Base-by-base conservation (phyloP, 2,888 invertebrate species). In the Eristalinus sepulchralis region DNA sequence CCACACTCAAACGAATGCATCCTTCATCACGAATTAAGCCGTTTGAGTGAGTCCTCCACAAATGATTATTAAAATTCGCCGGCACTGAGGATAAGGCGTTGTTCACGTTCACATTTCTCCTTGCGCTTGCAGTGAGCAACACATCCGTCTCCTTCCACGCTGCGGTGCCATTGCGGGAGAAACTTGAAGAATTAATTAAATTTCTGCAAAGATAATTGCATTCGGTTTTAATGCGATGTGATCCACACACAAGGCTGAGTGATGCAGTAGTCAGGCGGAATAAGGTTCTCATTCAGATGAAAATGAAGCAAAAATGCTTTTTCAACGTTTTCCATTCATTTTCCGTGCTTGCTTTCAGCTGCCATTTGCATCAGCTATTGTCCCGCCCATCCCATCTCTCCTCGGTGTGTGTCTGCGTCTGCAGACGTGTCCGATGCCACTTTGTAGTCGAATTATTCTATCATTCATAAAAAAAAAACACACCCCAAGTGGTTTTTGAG, bases 151-250 rank as follows among this genome's bases (percentile, higher is more conserved):
- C 68, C 67, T 71, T 63, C 76, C 57, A 76, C 84, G 72, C 22
- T 86, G 78, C 75, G 83, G 83, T 83, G 31, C 75, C 62, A 86
- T 86, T 86, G 82, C 75, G 75, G 86, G 70, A 11, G 71, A 79
- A 55, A 86, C 86, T 86, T 86, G 83, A 86, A 79, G 75, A 86
- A 82, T 77, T 86, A 86, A 86, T 86, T 86, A 86, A 86, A 86
- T 86, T 86, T 82, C 86, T 66, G 75, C 70, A 78, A 86, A 83
- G 78, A 86, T 86, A 86, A 86, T 86, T 86, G 86, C 86, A 86
- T 86, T 86, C 78, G 82, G 73, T 79, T 78, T 82, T 86, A 86
- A 86, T 86, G 86, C 64, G 82, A 68, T 73, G 73, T 47, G 47
- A 82, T 85, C 73, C 77, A 82, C 82, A 81, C 57, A 73, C 72